Percentiles rank a stretch among this genome's conserved stretches.
These are phyloP conservation scores for Dendrolimus kikuchii DNA, from an alignment of 1,140 invertebrate species.

Conservation along the genomic window DNA sequence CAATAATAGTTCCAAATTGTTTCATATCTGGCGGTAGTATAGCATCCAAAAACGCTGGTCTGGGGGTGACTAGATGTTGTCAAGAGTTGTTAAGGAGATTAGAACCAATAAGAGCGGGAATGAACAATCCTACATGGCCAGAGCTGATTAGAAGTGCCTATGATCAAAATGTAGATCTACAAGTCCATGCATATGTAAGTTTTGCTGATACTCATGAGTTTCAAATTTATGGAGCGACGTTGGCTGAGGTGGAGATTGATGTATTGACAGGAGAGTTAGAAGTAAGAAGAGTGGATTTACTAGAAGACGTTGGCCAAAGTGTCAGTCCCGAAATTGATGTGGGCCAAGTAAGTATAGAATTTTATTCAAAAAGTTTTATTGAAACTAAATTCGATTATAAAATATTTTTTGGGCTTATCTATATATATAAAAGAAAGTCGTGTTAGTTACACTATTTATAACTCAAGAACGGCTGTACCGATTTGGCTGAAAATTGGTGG, in stretches of 20 bases:
- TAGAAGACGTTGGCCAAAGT: slow-evolving; percentile 84
- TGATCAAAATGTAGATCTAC: slow-evolving; percentile 74
- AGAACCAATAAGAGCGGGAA: slow-evolving; percentile 70
- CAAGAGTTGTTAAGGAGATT: slow-evolving; percentile 74
- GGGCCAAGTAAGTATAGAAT: slow-evolving; percentile 75
- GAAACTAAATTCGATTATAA: too few species aligned
- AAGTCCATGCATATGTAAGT: slow-evolving; percentile 27
- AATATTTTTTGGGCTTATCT: too few species aligned
- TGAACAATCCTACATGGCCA: slow-evolving; percentile 74
- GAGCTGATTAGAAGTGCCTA: slow-evolving; percentile 74
- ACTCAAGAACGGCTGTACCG: too few species aligned
- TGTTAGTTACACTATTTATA: too few species aligned
- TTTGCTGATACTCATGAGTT: slow-evolving; percentile 48
- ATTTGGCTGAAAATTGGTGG: too few species aligned
- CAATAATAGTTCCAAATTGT: slow-evolving; percentile 74
- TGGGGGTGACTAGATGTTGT: slow-evolving; percentile 76
- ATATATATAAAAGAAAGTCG: too few species aligned
- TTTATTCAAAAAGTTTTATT: too few species aligned
- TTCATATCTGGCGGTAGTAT: slow-evolving; percentile 72
- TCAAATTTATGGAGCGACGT: slow-evolving; percentile 75
- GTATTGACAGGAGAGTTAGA: slow-evolving; percentile 81
- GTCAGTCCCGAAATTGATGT: slow-evolving; percentile 84
- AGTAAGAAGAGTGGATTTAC: slow-evolving; percentile 79
- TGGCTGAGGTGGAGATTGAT: slow-evolving; percentile 82
- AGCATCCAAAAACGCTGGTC: slow-evolving; percentile 6